Evolutionary conservation across 2,888 invertebrate species (phyloP).

Genomic region (Fissipunctia ypsillon): DNA sequence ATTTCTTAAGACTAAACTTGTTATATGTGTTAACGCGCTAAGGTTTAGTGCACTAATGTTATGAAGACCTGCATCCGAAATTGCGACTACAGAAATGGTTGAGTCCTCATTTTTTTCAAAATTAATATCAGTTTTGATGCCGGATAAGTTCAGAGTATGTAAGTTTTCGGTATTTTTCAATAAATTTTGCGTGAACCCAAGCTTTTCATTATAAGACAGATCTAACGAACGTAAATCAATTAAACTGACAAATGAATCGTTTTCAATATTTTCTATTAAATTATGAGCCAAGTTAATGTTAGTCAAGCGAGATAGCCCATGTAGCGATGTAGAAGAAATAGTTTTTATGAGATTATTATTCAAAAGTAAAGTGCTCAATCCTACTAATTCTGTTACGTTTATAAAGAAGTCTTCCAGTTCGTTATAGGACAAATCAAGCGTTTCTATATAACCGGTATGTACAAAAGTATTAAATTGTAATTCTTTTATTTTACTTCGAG

Average conservation of each 20-base stretch:
- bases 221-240: constrained; percentile 73
- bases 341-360: constrained; percentile 76
- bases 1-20: constrained; percentile 70
- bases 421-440: constrained; percentile 81
- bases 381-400: constrained; percentile 75
- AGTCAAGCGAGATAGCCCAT: constrained; percentile 67
- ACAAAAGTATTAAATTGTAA: constrained; percentile 78
- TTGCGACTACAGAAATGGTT: constrained; percentile 66
- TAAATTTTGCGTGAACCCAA: constrained; percentile 66
- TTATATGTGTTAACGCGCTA: constrained; percentile 66
- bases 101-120: constrained; percentile 65
- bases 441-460: constrained; percentile 73
- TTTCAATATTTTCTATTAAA: constrained; percentile 65
- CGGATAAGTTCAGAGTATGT: constrained; percentile 72
- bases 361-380: constrained; percentile 71
- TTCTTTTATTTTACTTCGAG: constrained; percentile 73
- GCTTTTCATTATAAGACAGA: constrained; percentile 77
- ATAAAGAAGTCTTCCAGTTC: constrained; percentile 72
- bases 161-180: constrained; percentile 67
- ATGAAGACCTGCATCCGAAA: constrained; percentile 71
- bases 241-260: constrained; percentile 69
- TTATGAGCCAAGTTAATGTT: constrained; percentile 75
- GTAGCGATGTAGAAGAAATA: constrained; percentile 67
- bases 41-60: constrained; percentile 72
- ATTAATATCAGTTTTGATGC: constrained; percentile 64